Evolutionary conservation across 2,888 invertebrate species (phyloP).

Genomic region (Dicyrtoma fusca): DNA sequence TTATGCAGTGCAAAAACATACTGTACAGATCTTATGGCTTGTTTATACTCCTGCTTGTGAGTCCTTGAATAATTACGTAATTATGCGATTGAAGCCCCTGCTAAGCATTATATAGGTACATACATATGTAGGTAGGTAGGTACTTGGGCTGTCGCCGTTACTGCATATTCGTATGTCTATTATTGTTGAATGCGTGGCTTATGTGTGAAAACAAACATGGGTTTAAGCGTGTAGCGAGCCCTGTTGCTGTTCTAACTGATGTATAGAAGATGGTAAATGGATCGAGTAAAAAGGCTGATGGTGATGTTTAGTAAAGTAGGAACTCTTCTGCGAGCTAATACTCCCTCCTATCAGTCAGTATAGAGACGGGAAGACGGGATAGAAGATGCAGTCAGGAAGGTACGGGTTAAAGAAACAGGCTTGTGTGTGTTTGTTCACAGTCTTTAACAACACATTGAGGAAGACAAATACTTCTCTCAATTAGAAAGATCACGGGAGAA

Average conservation of each 20-base stretch:
- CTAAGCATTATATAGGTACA: too few relatives aligned
- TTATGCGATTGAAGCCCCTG: too few relatives aligned
- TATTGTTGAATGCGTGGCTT: too few relatives aligned
- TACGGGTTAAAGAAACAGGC: conserved; percentile 17
- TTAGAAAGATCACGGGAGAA: conserved; percentile 26
- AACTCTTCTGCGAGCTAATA: too few relatives aligned
- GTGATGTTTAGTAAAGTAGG: too few relatives aligned
- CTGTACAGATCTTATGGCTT: too few relatives aligned
- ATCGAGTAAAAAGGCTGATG: too few relatives aligned
- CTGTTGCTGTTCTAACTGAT: too few relatives aligned
- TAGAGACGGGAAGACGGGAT: background rate
- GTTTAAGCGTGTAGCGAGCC: too few relatives aligned
- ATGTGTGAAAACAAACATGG: too few relatives aligned
- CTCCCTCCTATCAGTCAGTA: background rate
- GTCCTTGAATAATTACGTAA: background rate
- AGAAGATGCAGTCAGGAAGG: background rate
- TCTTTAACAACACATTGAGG: conserved; percentile 25
- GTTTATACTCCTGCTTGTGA: background rate
- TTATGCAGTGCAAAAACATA: too few relatives aligned
- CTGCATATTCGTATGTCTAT: background rate
- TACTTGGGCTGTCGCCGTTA: conserved; percentile 5
- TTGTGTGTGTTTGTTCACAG: conserved; percentile 11
- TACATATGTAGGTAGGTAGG: background rate
- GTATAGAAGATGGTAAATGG: too few relatives aligned
- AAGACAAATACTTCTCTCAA: conserved; percentile 25